These are phyloP conservation scores for Syritta pipiens DNA, from an alignment of 2,888 invertebrate species.

Conservation along the genomic window DNA sequence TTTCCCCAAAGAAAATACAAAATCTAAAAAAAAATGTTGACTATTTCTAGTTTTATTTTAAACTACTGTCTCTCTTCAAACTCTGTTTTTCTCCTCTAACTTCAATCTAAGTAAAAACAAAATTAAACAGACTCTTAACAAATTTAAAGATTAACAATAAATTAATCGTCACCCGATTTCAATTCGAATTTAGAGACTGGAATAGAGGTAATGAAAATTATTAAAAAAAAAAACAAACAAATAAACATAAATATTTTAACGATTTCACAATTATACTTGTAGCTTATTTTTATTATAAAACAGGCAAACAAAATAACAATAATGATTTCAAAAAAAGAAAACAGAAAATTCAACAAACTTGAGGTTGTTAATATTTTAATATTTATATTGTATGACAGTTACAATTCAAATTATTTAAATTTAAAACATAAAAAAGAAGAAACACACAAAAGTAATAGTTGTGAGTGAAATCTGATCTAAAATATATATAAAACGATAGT, in stretches of 20 bases:
- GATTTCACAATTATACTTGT: constrained; percentile 47
- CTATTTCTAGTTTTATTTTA: no score
- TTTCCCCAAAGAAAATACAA: no score
- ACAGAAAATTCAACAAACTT: constrained; percentile 41
- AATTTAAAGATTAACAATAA: constrained; percentile 18
- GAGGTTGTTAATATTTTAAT: constrained; percentile 67
- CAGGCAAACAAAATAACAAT: neutral
- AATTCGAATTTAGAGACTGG: constrained; percentile 65
- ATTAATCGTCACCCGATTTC: constrained; percentile 47
- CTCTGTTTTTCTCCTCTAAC: constrained; percentile 32
- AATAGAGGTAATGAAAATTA: constrained; percentile 44
- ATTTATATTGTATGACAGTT: constrained; percentile 59
- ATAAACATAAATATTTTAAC: constrained; percentile 7
- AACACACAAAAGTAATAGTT: constrained; percentile 25
- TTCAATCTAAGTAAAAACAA: no score
- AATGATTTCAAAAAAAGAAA: constrained; percentile 16
- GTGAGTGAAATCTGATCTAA: constrained; percentile 43
- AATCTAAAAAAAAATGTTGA: constrained; percentile 28
- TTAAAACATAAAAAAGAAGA: constrained; percentile 5
- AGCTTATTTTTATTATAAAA: constrained; percentile 35
- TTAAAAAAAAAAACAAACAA: constrained; percentile 12
- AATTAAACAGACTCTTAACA: neutral
- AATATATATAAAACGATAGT: constrained; percentile 26
- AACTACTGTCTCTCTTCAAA: constrained; percentile 35
- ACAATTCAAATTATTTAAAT: constrained; percentile 26